Evolutionary conservation across 2,113 vertebrate genomes (phyloP).

Genomic region (Phainopepla nitens): DNA sequence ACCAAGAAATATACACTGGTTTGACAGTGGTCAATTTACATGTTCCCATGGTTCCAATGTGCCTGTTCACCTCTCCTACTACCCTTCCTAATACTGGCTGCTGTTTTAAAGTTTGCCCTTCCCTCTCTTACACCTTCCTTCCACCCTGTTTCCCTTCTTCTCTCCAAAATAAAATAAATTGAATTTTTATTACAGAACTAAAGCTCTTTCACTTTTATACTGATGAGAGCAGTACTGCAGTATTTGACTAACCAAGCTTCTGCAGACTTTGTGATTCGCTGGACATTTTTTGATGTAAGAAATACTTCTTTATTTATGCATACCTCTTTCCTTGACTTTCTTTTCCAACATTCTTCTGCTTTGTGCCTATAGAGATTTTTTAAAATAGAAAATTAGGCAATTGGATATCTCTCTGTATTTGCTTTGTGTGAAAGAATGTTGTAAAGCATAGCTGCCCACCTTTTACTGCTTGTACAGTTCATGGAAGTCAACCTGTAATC

Average conservation of each 20-base stretch:
- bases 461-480: conserved; percentile 75
- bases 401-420: conserved; percentile 67
- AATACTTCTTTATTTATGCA: conserved; percentile 77
- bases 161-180: conserved; percentile 56
- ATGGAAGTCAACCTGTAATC: conserved; percentile 68
- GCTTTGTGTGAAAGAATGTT: conserved; percentile 75
- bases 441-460: conserved; percentile 72
- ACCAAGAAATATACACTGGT: conserved; percentile 89
- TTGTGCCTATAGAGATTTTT: conserved; percentile 74
- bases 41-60: conserved; percentile 81
- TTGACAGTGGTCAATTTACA: conserved; percentile 87
- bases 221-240: conserved; percentile 80
- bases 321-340: conserved; percentile 51
- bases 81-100: conserved; percentile 67
- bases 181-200: conserved; percentile 80
- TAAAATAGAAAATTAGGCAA: conserved; percentile 68
- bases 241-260: conserved; percentile 76
- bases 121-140: conserved; percentile 32
- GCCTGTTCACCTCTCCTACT: conserved; percentile 75
- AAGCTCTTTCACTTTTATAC: conserved; percentile 81
- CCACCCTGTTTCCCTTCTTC: neutral
- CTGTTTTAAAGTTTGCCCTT: conserved; percentile 82
- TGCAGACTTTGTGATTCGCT: conserved; percentile 77
- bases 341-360: conserved; percentile 67
- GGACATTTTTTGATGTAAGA: conserved; percentile 77